Evolutionary conservation across 1,140 invertebrate species (phyloP).

Genomic region (Chrysopa pallens): DNA sequence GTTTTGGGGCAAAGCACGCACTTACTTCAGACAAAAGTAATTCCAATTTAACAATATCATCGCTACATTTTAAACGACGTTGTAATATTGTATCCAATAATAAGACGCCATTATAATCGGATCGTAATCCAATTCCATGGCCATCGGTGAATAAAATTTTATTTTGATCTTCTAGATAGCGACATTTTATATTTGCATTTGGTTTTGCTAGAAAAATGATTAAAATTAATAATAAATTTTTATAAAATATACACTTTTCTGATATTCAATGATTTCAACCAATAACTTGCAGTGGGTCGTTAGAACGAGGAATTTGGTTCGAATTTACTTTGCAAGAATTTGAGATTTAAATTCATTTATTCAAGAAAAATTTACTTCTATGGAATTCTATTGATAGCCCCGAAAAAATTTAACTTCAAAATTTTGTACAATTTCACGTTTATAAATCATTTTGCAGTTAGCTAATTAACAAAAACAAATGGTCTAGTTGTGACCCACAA

Average conservation of each 20-base stretch:
- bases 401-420: no score
- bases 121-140: slow-evolving; percentile 58
- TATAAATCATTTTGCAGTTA: no score
- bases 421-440: no score
- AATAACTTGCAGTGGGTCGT: background rate
- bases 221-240: slow-evolving; percentile 6
- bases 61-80: slow-evolving; percentile 43
- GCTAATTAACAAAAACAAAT: no score
- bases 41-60: slow-evolving; percentile 66
- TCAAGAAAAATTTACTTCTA: no score
- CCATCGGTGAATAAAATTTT: slow-evolving; percentile 69
- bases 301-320: no score
- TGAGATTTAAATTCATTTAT: no score
- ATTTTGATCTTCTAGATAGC: slow-evolving; percentile 60
- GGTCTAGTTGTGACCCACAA: no score
- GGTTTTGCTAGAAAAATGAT: slow-evolving; percentile 25
- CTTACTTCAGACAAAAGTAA: slow-evolving; percentile 65
- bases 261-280: no score
- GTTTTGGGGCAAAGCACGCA: no score
- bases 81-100: slow-evolving; percentile 75
- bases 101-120: slow-evolving; percentile 78
- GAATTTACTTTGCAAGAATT: no score
- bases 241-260: background rate
- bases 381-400: no score
- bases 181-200: slow-evolving; percentile 35